These are phyloP conservation scores for Anolis carolinensis DNA, from an alignment of 2,113 vertebrate species.

Conservation along the genomic window DNA sequence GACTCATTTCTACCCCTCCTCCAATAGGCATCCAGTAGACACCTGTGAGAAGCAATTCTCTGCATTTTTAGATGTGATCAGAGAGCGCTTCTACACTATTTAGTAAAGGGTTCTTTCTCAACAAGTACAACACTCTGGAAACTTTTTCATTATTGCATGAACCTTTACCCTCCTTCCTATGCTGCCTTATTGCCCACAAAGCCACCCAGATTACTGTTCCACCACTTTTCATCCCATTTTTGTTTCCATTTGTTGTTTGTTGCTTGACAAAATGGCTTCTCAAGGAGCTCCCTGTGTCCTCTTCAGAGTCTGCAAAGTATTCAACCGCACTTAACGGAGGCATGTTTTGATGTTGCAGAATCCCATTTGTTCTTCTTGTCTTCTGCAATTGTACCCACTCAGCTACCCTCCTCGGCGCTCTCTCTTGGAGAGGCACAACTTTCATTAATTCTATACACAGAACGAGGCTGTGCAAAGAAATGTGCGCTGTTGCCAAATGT, in stretches of 20 bases:
- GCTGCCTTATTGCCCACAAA: background rate
- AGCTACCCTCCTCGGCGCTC: conserved; percentile 51
- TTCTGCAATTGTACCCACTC: conserved; percentile 48
- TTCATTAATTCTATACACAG: conserved; percentile 57
- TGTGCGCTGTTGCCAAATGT: background rate
- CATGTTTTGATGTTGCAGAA: conserved; percentile 40
- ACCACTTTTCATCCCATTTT: background rate
- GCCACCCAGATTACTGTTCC: background rate
- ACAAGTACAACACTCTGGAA: background rate
- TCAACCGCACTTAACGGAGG: background rate
- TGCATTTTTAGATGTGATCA: background rate
- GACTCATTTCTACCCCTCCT: too few relatives aligned
- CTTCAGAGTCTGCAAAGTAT: rapidly evolving
- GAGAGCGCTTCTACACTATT: background rate
- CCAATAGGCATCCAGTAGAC: too few relatives aligned
- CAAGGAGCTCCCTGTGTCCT: rapidly evolving
- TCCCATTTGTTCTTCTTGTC: conserved; percentile 62
- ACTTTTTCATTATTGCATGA: background rate
- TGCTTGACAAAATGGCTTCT: background rate
- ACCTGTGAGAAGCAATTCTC: background rate
- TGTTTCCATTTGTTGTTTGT: rapidly evolving
- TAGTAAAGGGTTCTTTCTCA: background rate
- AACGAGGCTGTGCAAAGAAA: conserved; percentile 14
- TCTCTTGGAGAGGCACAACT: conserved; percentile 38
- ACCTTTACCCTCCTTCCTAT: background rate